Evolutionary conservation across 2,888 invertebrate genomes (phyloP).

Genomic region (Habroteleia sp.): DNA sequence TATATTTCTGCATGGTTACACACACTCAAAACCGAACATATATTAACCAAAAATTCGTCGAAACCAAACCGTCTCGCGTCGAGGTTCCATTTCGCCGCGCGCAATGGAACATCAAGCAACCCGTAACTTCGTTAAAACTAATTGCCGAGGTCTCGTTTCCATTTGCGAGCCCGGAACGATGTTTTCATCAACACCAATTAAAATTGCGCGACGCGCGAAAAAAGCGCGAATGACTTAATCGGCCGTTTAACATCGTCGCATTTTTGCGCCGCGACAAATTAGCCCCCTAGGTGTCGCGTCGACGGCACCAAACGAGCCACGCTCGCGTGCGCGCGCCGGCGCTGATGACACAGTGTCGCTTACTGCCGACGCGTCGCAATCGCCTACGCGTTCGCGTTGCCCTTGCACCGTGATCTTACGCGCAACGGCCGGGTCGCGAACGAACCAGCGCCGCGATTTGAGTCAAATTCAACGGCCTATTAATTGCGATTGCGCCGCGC

Average conservation of each 20-base stretch:
- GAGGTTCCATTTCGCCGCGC: too few species aligned
- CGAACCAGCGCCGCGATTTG: constrained; percentile 35
- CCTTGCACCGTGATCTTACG: constrained; percentile 24
- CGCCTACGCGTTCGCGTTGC: constrained; percentile 42
- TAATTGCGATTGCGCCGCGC: constrained; percentile 30
- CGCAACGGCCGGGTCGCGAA: constrained; percentile 21
- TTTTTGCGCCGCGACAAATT: constrained; percentile 42
- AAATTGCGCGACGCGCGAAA: constrained; percentile 22
- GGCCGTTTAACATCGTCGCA: constrained; percentile 1
- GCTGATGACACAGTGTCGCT: constrained; percentile 41
- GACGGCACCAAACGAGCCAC: constrained; percentile 25
- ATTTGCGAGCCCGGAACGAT: constrained; percentile 15
- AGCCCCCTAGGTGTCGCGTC: constrained; percentile 34
- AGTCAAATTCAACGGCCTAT: constrained; percentile 58
- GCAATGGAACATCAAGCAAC: too few species aligned
- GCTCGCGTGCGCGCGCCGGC: not conserved
- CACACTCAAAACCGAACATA: too few species aligned
- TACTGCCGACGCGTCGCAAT: constrained; percentile 38
- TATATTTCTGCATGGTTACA: too few species aligned
- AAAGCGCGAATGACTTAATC: constrained; percentile 30
- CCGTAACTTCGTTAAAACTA: constrained; percentile 44
- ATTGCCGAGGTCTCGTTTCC: constrained; percentile 11
- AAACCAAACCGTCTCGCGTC: too few species aligned
- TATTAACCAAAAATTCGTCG: too few species aligned
- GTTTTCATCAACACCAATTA: constrained; percentile 44